Percentiles rank a stretch among this genome's conserved stretches.
Evolutionary conservation across 2,113 vertebrate genomes (phyloP).

Genomic region (Cygnus buccinator): DNA sequence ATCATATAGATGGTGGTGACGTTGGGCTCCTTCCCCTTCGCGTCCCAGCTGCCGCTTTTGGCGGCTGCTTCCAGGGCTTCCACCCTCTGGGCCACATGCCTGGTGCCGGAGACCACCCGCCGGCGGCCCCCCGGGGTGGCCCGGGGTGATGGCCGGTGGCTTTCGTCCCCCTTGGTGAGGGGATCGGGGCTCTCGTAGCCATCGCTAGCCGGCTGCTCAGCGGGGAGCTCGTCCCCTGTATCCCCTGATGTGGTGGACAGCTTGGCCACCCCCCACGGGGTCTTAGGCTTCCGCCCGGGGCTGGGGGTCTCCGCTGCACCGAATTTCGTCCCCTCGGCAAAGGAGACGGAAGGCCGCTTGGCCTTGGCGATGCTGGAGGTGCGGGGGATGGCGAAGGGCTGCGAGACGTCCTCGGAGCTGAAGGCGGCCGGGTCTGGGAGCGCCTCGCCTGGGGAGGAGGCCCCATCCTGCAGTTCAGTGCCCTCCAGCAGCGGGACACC

Average conservation of each 20-base stretch:
- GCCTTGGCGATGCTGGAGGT: conserved; percentile 95
- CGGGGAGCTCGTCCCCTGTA: not conserved
- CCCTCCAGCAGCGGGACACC: conserved; percentile 65
- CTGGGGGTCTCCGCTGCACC: conserved; percentile 79
- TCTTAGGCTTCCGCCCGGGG: conserved; percentile 80
- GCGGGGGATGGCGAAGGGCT: conserved; percentile 89
- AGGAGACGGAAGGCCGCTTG: conserved; percentile 94
- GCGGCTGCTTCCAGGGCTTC: conserved; percentile 66
- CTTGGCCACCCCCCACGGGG: conserved; percentile 76
- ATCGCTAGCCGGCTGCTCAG: not conserved
- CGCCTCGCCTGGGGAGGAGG: conserved; percentile 69
- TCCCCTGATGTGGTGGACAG: conserved; percentile 61
- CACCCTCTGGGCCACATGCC: conserved; percentile 73
- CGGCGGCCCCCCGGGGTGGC: conserved; percentile 58
- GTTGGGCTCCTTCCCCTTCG: conserved; percentile 29
- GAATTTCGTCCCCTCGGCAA: conserved; percentile 95
- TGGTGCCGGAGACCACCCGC: conserved; percentile 73
- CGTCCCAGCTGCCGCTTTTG: conserved; percentile 10
- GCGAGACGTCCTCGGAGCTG: conserved; percentile 83
- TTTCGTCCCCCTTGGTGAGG: conserved; percentile 22
- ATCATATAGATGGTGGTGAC: conserved; percentile 90
- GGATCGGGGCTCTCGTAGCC: conserved; percentile 50
- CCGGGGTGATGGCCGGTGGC: conserved; percentile 19
- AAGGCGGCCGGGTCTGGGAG: conserved; percentile 81
- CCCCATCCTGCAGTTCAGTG: conserved; percentile 78